Evolutionary conservation across 2,113 vertebrate species (phyloP).

Genomic region (Alexandromys fortis): DNA sequence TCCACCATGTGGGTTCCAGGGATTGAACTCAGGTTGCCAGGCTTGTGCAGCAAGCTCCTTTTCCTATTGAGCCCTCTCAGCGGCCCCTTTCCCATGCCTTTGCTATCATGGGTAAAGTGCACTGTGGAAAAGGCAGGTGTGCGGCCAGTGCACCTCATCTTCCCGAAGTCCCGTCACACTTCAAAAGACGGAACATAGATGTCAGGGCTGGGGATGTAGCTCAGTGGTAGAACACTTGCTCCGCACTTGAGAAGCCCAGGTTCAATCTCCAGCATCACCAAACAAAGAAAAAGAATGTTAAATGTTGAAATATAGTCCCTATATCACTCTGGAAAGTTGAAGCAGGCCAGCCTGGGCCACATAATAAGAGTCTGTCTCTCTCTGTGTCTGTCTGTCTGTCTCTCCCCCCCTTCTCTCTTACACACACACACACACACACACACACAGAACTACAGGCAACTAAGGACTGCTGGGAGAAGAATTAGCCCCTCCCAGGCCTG

Average conservation of each 20-base stretch:
- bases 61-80: neutral
- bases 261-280: neutral
- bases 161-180: neutral
- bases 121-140: neutral
- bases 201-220: neutral
- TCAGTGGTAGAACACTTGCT: neutral
- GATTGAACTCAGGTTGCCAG: neutral
- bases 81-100: neutral
- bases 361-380: neutral
- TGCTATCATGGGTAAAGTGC: neutral
- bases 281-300: neutral
- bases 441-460: neutral
- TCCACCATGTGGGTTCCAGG: neutral
- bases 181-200: neutral
- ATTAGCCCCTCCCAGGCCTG: neutral
- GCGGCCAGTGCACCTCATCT: neutral
- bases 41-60: neutral
- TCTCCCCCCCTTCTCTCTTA: no score
- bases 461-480: neutral
- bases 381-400: no score
- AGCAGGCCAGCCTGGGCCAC: neutral
- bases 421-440: no score
- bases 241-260: neutral
- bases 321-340: neutral
- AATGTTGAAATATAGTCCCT: neutral